Evolutionary conservation across 2,113 vertebrate genomes (phyloP).

Genomic region (Australoheros scitulus): DNA sequence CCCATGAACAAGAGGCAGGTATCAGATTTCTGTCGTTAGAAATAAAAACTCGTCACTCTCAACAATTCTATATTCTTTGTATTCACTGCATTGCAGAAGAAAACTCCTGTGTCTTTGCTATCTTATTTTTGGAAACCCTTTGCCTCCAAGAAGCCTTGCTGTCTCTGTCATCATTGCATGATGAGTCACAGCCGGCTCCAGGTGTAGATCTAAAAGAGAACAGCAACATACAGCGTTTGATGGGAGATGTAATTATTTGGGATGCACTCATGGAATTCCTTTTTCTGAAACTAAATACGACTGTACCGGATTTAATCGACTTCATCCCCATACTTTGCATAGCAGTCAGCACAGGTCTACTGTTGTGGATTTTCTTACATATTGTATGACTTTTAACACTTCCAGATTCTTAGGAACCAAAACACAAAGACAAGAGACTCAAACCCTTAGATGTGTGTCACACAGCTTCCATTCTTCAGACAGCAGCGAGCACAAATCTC

Average conservation of each 20-base stretch:
- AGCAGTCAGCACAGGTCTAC: background rate
- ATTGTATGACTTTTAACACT: background rate
- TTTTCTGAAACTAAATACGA: background rate
- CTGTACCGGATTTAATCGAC: background rate
- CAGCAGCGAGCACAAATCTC: background rate
- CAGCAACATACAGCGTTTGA: background rate
- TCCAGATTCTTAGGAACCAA: background rate
- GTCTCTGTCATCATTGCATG: slow-evolving; percentile 43
- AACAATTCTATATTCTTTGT: slow-evolving; percentile 14
- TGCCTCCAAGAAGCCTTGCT: slow-evolving; percentile 33
- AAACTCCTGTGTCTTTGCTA: slow-evolving; percentile 6
- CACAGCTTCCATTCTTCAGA: background rate
- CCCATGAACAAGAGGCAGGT: slow-evolving; percentile 28
- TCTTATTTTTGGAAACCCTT: slow-evolving; percentile 46
- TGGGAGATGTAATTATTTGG: background rate
- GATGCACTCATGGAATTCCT: background rate
- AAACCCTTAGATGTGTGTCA: background rate
- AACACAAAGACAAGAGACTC: background rate
- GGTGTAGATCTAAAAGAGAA: slow-evolving; percentile 21
- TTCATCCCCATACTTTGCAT: background rate
- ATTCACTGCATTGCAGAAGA: slow-evolving; percentile 47
- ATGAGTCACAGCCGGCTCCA: slow-evolving; percentile 50
- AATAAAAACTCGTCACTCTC: slow-evolving; percentile 27
- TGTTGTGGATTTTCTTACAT: background rate
- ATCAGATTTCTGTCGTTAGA: slow-evolving; percentile 7